Base-by-base conservation (phyloP, 2,797 vertebrate genomes). In the Mormyrops attenuatus region DNA sequence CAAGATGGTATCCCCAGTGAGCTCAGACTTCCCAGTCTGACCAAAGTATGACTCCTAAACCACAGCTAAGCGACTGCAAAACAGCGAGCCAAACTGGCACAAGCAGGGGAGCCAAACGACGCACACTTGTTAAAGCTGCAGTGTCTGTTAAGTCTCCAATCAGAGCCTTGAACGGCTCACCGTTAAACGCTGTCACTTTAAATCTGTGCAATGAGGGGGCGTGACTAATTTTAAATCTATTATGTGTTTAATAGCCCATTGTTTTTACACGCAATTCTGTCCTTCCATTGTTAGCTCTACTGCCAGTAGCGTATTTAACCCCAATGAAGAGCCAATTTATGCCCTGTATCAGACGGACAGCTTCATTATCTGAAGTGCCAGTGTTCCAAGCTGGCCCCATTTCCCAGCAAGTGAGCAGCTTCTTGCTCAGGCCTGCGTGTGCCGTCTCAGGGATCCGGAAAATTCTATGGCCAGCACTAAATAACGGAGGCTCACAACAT, bases 201-300 rank as follows among this genome's bases (percentile, higher is more conserved):
- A 60, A 88, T 57, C 86, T 88, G 11, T 20, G 85, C 38, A 22
- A 88, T 63, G 53, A 66, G 87, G 55, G 87, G 57, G 41, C n/a
- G 38, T 60, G 57, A 66, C 20, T 88, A 69, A 73, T 26, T 69
- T 87, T 34, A 87, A 53, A 88, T 15, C 38, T 88, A 26, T 69
- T 73, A 50, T 50, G 87, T 50, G 22, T 26, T 50, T 77, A 88
- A 77, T 49, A n/a, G 30, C 34, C 88, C 50, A 47, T 52, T 47
- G 38, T 88, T 88, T 73, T 26, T 34, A 38, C 88, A 53, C 30
- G n/a, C 73, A 8, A 3, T 41, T 50, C 73, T 47, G 52, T 22
- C 77, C 38, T 84, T 57, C 82, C 55, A 41, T 57, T 89, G 73
- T 77, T 85, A 85, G 50, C n/a, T 22, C 52, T 80, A 34, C 49